A percentile compares a stretch with the other conserved stretches of the same genome.
Conservation (phyloP, 2,797 vertebrate species). For the Prunella strophiata region DNA sequence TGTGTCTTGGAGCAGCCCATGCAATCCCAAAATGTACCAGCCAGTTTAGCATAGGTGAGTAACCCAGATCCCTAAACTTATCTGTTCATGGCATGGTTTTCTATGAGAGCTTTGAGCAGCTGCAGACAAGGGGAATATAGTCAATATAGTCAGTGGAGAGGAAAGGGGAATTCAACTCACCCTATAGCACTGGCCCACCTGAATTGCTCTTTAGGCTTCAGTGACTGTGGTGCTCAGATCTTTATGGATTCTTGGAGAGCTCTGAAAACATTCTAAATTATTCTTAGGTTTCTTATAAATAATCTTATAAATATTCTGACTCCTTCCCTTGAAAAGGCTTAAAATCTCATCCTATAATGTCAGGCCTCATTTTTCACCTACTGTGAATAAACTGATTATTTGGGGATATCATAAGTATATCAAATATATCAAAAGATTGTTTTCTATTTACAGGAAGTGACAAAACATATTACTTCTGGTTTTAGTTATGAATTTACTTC, state of each 20-base stretch:
- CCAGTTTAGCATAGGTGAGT: background rate
- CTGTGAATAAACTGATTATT: background rate
- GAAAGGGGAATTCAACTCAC: background rate
- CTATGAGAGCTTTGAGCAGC: background rate
- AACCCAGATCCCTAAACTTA: background rate
- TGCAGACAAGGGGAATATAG: background rate
- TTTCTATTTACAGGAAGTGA: background rate
- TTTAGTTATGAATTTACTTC: background rate
- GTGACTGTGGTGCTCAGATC: background rate
- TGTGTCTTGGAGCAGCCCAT: background rate
- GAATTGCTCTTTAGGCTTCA: background rate
- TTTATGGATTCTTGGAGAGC: background rate
- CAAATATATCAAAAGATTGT: background rate
- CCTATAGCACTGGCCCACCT: background rate
- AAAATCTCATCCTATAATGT: background rate
- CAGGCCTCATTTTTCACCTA: background rate
- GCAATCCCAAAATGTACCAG: background rate
- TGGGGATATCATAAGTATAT: background rate
- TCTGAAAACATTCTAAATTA: background rate
- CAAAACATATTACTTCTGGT: background rate
- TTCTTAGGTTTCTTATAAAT: background rate
- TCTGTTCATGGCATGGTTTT: background rate
- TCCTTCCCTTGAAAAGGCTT: background rate
- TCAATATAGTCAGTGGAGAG: background rate
- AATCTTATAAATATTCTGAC: background rate